Conservation (phyloP, 2,797 vertebrate species). For the Diceros bicornis region DNA sequence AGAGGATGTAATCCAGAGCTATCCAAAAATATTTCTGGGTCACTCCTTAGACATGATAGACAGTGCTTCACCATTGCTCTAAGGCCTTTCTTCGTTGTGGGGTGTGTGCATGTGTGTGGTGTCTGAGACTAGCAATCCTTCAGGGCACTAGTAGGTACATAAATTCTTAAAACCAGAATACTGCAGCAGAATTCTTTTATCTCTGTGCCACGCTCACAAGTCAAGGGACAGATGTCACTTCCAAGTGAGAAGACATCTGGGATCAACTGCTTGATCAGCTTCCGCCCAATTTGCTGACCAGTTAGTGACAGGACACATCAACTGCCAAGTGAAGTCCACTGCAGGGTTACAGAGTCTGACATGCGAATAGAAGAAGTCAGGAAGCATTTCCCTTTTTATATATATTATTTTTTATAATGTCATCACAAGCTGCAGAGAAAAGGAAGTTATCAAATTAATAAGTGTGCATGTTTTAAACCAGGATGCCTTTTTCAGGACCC, state of each 20-base stretch:
- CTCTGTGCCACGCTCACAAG: neutral
- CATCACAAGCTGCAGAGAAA: neutral
- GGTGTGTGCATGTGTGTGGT: rapidly evolving
- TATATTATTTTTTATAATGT: neutral
- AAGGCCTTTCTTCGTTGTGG: neutral
- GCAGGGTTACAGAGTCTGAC: neutral
- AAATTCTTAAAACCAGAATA: neutral
- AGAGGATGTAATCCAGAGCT: constrained; percentile 9
- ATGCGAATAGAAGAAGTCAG: neutral
- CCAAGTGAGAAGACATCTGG: neutral
- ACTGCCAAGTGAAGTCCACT: neutral
- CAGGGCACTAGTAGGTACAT: neutral
- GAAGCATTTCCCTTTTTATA: neutral
- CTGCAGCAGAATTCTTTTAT: neutral
- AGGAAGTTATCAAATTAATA: neutral
- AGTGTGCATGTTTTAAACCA: neutral
- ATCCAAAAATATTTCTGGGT: neutral
- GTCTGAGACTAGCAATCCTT: neutral
- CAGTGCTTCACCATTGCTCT: neutral
- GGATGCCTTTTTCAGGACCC: neutral
- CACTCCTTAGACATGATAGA: neutral
- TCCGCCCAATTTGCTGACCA: neutral
- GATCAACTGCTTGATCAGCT: neutral
- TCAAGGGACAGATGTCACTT: neutral
- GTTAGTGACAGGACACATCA: neutral